A percentile compares a stretch with the other conserved stretches of the same genome.
These are phyloP conservation scores for Dunckerocampus dactyliophorus DNA, from an alignment of 2,113 vertebrate genomes.

Conservation along the genomic window DNA sequence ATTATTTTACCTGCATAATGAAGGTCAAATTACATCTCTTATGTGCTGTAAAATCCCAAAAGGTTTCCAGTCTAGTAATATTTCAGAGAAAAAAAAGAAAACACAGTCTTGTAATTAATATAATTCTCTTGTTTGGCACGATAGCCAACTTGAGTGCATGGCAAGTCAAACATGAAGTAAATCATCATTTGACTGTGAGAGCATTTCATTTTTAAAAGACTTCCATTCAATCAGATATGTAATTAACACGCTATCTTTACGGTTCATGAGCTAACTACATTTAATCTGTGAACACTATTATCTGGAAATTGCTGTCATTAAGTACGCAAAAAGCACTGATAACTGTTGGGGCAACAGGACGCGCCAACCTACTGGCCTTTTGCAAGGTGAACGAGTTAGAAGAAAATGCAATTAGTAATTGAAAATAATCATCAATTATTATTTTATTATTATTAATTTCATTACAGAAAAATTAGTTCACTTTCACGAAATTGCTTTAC, in stretches of 20 bases:
- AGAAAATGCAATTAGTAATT: too few relatives aligned
- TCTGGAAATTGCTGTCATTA: not conserved
- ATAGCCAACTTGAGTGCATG: not conserved
- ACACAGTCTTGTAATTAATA: not conserved
- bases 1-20: not conserved
- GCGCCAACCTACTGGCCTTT: too few relatives aligned
- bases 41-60: not conserved
- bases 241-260: not conserved
- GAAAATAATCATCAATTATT: too few relatives aligned
- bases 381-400: too few relatives aligned
- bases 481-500: too few relatives aligned
- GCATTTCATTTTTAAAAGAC: not conserved
- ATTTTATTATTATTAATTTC: too few relatives aligned
- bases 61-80: not conserved
- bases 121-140: not conserved
- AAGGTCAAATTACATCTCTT: not conserved
- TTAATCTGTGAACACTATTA: not conserved
- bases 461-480: too few relatives aligned
- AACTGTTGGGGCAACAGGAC: not conserved
- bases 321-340: not conserved
- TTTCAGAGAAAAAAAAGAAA: not conserved
- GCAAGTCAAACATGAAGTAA: not conserved
- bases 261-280: not conserved
- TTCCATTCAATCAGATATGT: not conserved
- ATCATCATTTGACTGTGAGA: not conserved